Evolutionary conservation across 2,797 vertebrate genomes (phyloP).

Genomic region (Spinibarbus caldwelli): DNA sequence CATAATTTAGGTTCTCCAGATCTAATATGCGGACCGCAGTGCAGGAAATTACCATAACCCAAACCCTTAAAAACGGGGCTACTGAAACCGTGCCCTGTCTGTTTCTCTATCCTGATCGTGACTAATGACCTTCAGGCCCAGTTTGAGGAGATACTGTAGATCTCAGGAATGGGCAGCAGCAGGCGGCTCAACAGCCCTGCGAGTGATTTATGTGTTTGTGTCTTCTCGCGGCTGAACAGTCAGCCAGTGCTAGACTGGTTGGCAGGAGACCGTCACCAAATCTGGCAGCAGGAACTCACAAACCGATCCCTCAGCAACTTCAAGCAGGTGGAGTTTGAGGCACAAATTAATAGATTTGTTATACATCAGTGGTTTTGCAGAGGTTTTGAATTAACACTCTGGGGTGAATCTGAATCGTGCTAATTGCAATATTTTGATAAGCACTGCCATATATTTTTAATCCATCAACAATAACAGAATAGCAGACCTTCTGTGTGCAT

Average conservation of each 20-base stretch:
- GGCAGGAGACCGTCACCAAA: constrained; percentile 22
- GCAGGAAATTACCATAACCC: not conserved
- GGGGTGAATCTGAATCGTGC: not conserved
- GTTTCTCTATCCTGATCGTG: not conserved
- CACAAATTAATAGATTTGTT: constrained; percentile 22
- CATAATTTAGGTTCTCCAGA: not conserved
- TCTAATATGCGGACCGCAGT: not conserved
- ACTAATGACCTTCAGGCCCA: constrained; percentile 34
- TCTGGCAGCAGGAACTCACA: constrained; percentile 37
- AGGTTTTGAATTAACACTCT: not conserved
- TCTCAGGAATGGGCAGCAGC: constrained; percentile 29
- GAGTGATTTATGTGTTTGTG: constrained; percentile 58
- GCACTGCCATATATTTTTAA: constrained; percentile 1
- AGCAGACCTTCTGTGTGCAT: constrained; percentile 46
- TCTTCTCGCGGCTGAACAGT: constrained; percentile 44
- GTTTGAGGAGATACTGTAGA: constrained; percentile 30
- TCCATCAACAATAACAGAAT: not conserved
- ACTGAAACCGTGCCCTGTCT: not conserved
- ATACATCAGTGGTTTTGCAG: constrained; percentile 19
- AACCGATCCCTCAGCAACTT: constrained; percentile 29
- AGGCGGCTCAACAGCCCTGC: constrained; percentile 28
- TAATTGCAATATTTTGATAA: constrained; percentile 28
- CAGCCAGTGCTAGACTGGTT: constrained; percentile 20
- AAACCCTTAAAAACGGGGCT: not conserved
- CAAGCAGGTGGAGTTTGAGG: constrained; percentile 26